Evolutionary conservation across 2,888 invertebrate genomes (phyloP), one percentile per base, ranked within the genome.

Genomic region (Cosmia pyralina): DNA sequence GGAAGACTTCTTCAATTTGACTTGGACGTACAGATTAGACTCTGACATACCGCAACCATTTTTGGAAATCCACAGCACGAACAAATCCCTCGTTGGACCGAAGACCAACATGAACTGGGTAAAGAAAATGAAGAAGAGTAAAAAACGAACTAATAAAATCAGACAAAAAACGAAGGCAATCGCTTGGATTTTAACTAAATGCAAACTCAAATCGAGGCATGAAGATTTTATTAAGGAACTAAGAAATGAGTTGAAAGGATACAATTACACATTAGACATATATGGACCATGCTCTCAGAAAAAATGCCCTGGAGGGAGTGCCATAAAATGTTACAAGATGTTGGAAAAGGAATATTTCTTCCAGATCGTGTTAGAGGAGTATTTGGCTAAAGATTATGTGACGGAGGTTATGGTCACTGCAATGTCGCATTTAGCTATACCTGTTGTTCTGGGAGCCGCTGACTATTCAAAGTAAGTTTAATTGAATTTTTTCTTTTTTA

Each of bases 1-100:
- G 38, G 94, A 95, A 7, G 72, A 92, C 44, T 96, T 95, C 75
- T 96, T 96, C 70, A 96, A 96, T 70, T 93, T 91, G 93, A 95
- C 96, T 0, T 95, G 96, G 96, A 94, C 95, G 1, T 96, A 95
- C 34, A 94, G 91, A 87, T 82, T 94, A 3, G 88, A 93, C 72
- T 95, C 95, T 0, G 94, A 94, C 69, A 89, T 95, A 72, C 91
- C 93, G 3, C 92, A 93, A 59, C 92, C 95, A 0, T 94, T 93
- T 79, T 86, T 94, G 11, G 90, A 90, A 58, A 91, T 95, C 41
- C 89, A 89, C 62, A 83, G 91, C 69, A 59, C 46, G 0, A 88
- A 90, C 10, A 88, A 91, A 48, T 84, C 84, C 3, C 53, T 90
- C 3, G 75, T 95, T 11, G 95, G 95, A n/a, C 95, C 95, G 0